Conservation (phyloP, 2,113 vertebrate species). For the Baryphthengus martii region DNA sequence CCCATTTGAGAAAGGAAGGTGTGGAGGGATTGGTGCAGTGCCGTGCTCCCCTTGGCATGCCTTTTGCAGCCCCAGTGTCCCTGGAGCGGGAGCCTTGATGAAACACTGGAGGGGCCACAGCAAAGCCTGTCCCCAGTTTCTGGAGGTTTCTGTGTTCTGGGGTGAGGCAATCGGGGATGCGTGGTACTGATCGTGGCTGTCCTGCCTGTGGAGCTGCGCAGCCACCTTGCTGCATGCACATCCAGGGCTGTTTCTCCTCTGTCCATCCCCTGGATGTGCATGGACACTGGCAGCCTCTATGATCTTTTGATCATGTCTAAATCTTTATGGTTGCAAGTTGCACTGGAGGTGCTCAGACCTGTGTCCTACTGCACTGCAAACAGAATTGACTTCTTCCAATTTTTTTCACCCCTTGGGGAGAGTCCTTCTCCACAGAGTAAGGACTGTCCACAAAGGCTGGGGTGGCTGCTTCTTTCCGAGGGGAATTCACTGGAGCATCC, state of each 20-base stretch:
- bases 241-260: not conserved
- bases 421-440: not conserved
- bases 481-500: not conserved
- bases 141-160: not conserved
- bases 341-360: not conserved
- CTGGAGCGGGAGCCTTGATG: no score
- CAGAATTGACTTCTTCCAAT: not conserved
- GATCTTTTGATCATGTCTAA: accelerated
- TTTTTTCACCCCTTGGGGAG: not conserved
- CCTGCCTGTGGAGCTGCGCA: not conserved
- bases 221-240: accelerated
- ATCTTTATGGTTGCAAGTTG: not conserved
- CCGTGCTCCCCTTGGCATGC: no score
- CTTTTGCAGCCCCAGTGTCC: no score
- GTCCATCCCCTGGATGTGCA: not conserved
- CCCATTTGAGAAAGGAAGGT: no score
- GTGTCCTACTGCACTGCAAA: accelerated
- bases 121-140: not conserved
- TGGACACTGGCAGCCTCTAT: not conserved
- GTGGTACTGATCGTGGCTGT: accelerated
- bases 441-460: not conserved
- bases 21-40: no score
- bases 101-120: not conserved
- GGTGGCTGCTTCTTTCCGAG: not conserved
- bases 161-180: accelerated